Conservation (phyloP, 2,797 vertebrate genomes). For the Vultur gryphus region DNA sequence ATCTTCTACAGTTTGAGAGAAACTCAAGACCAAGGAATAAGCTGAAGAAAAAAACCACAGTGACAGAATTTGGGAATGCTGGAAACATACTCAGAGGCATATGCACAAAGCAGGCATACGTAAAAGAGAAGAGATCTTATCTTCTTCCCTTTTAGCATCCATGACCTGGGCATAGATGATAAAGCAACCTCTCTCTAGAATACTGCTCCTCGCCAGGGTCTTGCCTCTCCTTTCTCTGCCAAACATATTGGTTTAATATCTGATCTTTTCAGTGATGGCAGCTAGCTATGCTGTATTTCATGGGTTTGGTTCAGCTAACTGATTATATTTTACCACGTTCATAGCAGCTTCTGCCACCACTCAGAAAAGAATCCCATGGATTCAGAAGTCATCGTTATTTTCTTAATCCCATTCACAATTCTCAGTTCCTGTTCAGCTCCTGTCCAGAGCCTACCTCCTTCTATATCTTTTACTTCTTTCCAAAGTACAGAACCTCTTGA, state of each 20-base stretch:
- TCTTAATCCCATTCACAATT: neutral
- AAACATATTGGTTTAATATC: neutral
- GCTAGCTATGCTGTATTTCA: neutral
- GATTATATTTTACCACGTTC: neutral
- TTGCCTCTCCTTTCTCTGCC: neutral
- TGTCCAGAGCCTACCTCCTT: neutral
- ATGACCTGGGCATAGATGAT: neutral
- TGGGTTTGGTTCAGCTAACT: neutral
- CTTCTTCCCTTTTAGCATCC: neutral
- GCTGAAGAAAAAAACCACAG: neutral
- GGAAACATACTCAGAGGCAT: neutral
- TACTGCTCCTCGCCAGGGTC: neutral
- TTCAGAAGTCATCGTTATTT: neutral
- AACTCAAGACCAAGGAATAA: neutral
- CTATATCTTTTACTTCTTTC: neutral
- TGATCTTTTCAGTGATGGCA: neutral
- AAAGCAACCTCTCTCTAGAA: neutral
- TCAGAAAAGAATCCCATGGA: neutral
- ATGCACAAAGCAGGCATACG: neutral
- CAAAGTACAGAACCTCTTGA: neutral
- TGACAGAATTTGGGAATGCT: neutral
- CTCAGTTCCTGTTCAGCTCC: neutral
- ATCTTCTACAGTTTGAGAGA: neutral
- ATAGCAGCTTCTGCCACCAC: neutral
- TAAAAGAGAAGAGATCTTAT: neutral